These are phyloP conservation scores for Gambelia wislizenii DNA, from an alignment of 2,797 vertebrate species.

Conservation along the genomic window DNA sequence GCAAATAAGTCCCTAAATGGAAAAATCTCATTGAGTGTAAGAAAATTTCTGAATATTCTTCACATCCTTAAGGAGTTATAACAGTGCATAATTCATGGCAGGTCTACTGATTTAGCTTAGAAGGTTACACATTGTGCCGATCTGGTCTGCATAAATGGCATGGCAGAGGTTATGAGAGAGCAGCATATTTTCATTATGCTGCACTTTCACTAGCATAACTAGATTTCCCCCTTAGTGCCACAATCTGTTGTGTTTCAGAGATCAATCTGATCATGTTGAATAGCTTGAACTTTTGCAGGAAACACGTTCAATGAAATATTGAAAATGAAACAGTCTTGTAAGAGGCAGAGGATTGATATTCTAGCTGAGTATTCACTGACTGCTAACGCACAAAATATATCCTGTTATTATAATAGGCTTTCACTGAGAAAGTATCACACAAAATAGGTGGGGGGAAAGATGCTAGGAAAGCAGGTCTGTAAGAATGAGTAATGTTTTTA, in stretches of 20 bases:
- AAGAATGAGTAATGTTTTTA: not conserved
- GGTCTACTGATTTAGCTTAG: not conserved
- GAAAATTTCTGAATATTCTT: too few relatives aligned
- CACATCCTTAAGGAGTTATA: too few relatives aligned
- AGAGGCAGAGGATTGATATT: not conserved
- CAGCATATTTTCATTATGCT: not conserved
- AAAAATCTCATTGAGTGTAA: too few relatives aligned
- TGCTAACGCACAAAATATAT: constrained; percentile 9
- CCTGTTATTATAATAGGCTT: not conserved
- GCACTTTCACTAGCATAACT: not conserved
- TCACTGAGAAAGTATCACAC: not conserved
- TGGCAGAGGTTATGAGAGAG: not conserved
- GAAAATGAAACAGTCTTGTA: not conserved
- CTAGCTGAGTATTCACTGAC: not conserved
- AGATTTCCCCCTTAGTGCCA: not conserved
- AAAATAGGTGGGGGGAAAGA: not conserved
- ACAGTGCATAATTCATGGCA: too few relatives aligned
- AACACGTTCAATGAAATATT: constrained; percentile 11
- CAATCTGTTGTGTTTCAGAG: constrained; percentile 17
- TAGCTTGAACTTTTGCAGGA: constrained; percentile 4
- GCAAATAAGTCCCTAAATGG: too few relatives aligned
- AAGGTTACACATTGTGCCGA: not conserved
- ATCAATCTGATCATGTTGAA: constrained; percentile 8
- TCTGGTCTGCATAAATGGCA: not conserved
- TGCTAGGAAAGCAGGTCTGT: constrained; percentile 16